Evolutionary conservation across 2,888 invertebrate species (phyloP), one percentile per base, ranked within the genome.

Genomic region (Cryptus viduatorius): DNA sequence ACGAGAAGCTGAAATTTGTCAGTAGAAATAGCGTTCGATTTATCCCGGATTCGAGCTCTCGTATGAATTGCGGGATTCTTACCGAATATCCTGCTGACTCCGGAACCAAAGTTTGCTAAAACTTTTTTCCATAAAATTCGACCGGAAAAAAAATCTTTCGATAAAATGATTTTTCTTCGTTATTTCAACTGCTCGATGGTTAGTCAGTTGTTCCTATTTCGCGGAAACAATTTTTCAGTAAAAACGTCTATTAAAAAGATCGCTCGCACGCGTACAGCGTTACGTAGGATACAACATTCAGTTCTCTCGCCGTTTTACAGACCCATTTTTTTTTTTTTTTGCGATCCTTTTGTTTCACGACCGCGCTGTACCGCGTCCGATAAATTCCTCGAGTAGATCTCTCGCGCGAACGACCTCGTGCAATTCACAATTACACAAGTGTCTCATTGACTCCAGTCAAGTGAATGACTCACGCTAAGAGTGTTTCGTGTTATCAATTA

Each of bases 371-470:
- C 16, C 46, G 75, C 68, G 67, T 73, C 80, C 67, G 53, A 87
- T 80, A 84, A 86, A 86, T 86, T 86, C 82, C 83, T 84, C 59
- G 81, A 68, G 81, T 73, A 68, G 64, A 83, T 50, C 67, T 76
- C 80, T 64, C 77, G 76, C 59, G 59, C 31, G 29, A 29, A 31
- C 64, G 77, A 80, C 82, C 85, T 86, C 86, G 83, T 88, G 59
- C 59, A 89, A 90, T 89, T 90, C 78, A 85, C 88, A 88, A 89
- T 90, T 89, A 88, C 86, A 88, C 90, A 88, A 89, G 89, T 88
- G 89, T 87, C 85, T 89, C 90, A 89, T 91, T 91, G 90, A 91
- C 90, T 88, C 78, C 84, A 76, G 88, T 90, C 89, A 91, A 90
- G 88, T 88, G 90, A 90, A 89, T 92, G 92, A 92, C 89, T 92